phyloP scores from a whole-genome alignment of 2,888 invertebrate species.

The Gandaritis pyraliata region DNA sequence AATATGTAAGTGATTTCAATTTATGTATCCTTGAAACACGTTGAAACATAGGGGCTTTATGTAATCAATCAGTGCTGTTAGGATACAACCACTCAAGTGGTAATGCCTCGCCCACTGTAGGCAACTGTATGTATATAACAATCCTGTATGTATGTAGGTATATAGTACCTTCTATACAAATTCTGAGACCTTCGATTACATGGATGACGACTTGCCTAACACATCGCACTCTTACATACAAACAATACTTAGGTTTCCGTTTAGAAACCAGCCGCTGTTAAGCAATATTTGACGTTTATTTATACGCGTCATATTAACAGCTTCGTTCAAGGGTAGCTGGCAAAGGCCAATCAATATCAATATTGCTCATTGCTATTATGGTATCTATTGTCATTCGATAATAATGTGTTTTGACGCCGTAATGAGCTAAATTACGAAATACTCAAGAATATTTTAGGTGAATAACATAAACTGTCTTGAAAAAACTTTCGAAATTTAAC shows the following conservation, averaged over 20 bases:
- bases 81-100: slow-evolving; percentile 42
- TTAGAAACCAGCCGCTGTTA: slow-evolving; percentile 70
- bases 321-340: slow-evolving; percentile 47
- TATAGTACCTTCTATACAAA: slow-evolving; percentile 27
- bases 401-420: slow-evolving; percentile 21
- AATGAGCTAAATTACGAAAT: slow-evolving; percentile 10
- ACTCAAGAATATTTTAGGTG: neutral
- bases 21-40: slow-evolving; percentile 26
- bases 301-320: slow-evolving; percentile 51
- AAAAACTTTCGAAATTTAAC: too few relatives aligned
- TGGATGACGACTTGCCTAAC: slow-evolving; percentile 72
- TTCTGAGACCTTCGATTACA: slow-evolving; percentile 70
- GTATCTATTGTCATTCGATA: slow-evolving; percentile 36
- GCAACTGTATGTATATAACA: slow-evolving; percentile 43
- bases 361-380: slow-evolving; percentile 36
- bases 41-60: slow-evolving; percentile 30
- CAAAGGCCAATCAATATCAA: slow-evolving; percentile 46
- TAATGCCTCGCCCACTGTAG: slow-evolving; percentile 47
- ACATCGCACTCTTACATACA: slow-evolving; percentile 50
- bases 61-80: slow-evolving; percentile 30
- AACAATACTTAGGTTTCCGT: slow-evolving; percentile 70
- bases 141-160: slow-evolving; percentile 37
- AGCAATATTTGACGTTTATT: slow-evolving; percentile 58
- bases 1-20: slow-evolving; percentile 24
- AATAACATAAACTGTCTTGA: neutral